Evolutionary conservation across 1,140 invertebrate genomes (phyloP).

Genomic region (Lasioglossum baleicum): DNA sequence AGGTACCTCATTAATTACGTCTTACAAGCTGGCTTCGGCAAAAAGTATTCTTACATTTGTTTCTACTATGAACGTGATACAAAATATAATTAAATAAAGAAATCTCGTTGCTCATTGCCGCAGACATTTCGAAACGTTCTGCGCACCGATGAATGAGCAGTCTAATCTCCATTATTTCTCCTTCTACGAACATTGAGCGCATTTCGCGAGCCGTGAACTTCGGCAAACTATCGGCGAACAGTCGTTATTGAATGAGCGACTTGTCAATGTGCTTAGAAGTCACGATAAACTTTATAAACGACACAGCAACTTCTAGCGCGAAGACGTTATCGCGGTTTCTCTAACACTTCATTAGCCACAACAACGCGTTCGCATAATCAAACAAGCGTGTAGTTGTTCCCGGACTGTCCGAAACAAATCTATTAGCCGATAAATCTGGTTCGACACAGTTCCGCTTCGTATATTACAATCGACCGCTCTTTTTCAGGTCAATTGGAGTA

Average conservation of each 20-base stretch:
- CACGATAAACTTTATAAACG: background rate
- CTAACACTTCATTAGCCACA: background rate
- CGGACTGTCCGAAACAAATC: background rate
- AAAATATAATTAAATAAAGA: too few species aligned
- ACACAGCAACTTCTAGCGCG: background rate
- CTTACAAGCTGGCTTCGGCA: too few species aligned
- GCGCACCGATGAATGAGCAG: too few species aligned
- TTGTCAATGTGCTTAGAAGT: too few species aligned
- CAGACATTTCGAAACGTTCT: too few species aligned
- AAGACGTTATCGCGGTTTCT: background rate
- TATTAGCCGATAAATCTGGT: background rate
- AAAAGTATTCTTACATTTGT: too few species aligned
- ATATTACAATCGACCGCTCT: background rate
- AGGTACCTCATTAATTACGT: too few species aligned
- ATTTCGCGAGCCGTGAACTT: background rate
- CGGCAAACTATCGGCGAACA: background rate
- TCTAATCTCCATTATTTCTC: too few species aligned
- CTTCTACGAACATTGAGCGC: background rate
- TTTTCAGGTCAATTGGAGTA: background rate
- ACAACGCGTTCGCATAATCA: background rate
- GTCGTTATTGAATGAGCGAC: background rate
- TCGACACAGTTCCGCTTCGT: background rate
- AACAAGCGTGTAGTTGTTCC: background rate
- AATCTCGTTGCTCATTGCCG: too few species aligned
- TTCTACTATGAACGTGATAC: too few species aligned